A percentile compares a stretch with the other conserved stretches of the same genome.
Conservation (phyloP, 2,797 vertebrate genomes). For the Karalla daura region DNA sequence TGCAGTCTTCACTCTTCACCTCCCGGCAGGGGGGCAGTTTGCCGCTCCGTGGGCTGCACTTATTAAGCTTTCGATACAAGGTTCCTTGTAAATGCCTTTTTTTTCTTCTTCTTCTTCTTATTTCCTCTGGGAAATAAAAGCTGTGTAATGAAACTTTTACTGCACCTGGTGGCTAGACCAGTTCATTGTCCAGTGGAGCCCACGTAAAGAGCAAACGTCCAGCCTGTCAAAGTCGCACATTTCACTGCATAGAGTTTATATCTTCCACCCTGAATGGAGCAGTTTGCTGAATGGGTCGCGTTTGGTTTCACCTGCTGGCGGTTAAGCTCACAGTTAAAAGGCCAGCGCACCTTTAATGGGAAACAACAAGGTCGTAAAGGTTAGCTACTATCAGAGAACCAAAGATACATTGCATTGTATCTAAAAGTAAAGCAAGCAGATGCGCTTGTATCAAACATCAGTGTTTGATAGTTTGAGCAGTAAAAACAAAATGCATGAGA, state of each 20-base stretch:
- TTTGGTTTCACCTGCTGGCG: conserved; percentile 17
- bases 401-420: no score
- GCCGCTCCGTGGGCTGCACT: conserved; percentile 67
- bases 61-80: conserved; percentile 39
- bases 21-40: conserved; percentile 61
- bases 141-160: conserved; percentile 49
- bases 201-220: conserved; percentile 40
- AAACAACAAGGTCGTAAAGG: no score
- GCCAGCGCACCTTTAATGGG: not conserved
- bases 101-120: no score
- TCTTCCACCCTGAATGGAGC: conserved; percentile 28
- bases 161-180: conserved; percentile 9
- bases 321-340: not conserved
- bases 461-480: not conserved
- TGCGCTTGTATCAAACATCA: no score
- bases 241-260: conserved; percentile 9
- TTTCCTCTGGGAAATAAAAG: conserved; percentile 73
- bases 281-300: conserved; percentile 27
- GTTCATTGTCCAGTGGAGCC: conserved; percentile 46
- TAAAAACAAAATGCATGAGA: not conserved
- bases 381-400: no score
- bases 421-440: no score
- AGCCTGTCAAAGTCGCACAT: conserved; percentile 36
- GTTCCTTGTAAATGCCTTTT: conserved; percentile 45
- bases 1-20: conserved; percentile 44